Base-by-base conservation (phyloP, 2,797 vertebrate genomes). In the Anolis apletophallus region DNA sequence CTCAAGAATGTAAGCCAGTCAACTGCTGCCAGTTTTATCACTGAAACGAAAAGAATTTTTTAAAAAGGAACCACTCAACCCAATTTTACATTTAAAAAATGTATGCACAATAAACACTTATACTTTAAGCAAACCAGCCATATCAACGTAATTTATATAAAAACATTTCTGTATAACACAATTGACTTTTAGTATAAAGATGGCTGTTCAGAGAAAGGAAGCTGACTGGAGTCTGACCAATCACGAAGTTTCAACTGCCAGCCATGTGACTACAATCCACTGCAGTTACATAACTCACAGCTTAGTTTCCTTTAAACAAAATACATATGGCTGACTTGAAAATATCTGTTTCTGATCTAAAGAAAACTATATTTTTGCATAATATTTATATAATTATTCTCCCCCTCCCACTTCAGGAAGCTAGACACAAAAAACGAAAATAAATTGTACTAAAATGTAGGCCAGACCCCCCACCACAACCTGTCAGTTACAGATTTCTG, bases 301-400 rank as follows among this genome's bases (percentile, higher is more conserved):
- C 61, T 89, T 92, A 93, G 84, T 94, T 93, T 90, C 91, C 94
- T 93, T 96, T 96, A 96, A 96, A 96, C 94, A 96, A 95, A 96
- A 96, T 96, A 96, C 94, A 95, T 96, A 96, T 96, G 96, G 95
- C 95, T 96, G 95, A 96, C 94, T 93, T 93, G 93, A 96, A 96
- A 96, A 96, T 96, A 95, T 92, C 93, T 75, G 85, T 96, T 96
- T 96, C 93, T 95, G 93, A 95, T 88, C 95, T 96, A 96, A 97
- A 96, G 95, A 96, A 96, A 96, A 96, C 94, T 96, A 95, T 93
- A 94, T 88, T 81, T 94, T 96, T 97, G 95, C 95, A 96, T 96
- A 96, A 96, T 96, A 96, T 95, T 94, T 95, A 94, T 96, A 94
- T 91, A 76, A 86, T 94, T 87, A 74, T 92, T 92, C 91, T 81